Conservation (phyloP, 2,888 invertebrate species). For the Parnassius smintheus region DNA sequence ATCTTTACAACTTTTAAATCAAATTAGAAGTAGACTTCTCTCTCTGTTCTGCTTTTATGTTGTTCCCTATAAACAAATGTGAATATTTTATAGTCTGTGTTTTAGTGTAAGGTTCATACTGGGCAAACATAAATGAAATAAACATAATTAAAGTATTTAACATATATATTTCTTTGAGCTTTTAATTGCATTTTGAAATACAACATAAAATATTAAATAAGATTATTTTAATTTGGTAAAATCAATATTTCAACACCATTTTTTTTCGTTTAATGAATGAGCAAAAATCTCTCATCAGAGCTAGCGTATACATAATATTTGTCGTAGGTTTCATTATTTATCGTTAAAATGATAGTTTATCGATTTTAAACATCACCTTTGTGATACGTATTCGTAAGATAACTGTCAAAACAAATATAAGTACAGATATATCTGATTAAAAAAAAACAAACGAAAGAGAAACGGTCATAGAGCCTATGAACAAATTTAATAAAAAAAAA, state of each 20-base stretch:
- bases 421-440: slow-evolving; percentile 1
- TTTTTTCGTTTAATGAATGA: slow-evolving; percentile 79
- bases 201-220: slow-evolving; percentile 92
- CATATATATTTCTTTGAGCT: slow-evolving; percentile 93
- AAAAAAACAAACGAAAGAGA: slow-evolving; percentile 1
- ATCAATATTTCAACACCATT: slow-evolving; percentile 83
- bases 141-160: slow-evolving; percentile 83
- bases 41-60: too few relatives aligned
- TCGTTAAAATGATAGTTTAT: slow-evolving; percentile 82
- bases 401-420: slow-evolving; percentile 10
- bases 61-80: too few relatives aligned
- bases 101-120: neutral
- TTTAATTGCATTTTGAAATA: slow-evolving; percentile 92
- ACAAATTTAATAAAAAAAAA: slow-evolving; percentile 16
- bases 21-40: too few relatives aligned
- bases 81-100: too few relatives aligned
- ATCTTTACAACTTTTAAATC: too few relatives aligned
- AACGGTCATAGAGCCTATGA: neutral
- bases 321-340: slow-evolving; percentile 81
- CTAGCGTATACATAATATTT: slow-evolving; percentile 90
- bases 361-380: slow-evolving; percentile 52
- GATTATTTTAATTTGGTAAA: slow-evolving; percentile 88
- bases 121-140: slow-evolving; percentile 61
- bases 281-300: slow-evolving; percentile 83
- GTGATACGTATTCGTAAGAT: slow-evolving; percentile 32